Base-by-base conservation (phyloP, 2,113 vertebrate species). In the Pipa parva region DNA sequence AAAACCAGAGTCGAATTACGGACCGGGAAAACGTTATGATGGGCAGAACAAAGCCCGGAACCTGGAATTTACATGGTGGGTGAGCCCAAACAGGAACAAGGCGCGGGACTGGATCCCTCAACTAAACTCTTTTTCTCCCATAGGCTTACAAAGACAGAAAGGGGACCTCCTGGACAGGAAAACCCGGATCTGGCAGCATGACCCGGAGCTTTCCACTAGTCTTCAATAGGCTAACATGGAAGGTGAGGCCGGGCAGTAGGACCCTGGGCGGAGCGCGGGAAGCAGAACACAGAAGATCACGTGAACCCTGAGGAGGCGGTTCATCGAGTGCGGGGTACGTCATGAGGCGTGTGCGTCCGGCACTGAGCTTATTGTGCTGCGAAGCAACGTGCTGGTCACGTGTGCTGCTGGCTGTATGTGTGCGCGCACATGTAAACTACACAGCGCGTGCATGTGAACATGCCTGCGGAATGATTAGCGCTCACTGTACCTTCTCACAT, bases 181-280 rank as follows among this genome's bases (percentile, higher is more conserved):
- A 37, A 60, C 65, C 65, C 48, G 63, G 63, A 59, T 15, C 27
- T 70, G 57, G 48, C 22, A 7, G 13, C 5, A n/a, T 22, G 58
- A 48, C 25, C 58, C 26, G 66, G 66, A 61, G 24, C 33, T 59
- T 15, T 20, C 24, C 54, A 29, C 33, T 46, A 33, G 21, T 26
- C 25, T 59, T n/a, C 22, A 24, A 50, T 51, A 24, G 20, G 48
- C 46, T 45, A 24, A 22, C 25, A 45, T 13, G 25, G 15, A 45
- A 31, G 29, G 18, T 18, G 58, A 54, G 10, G 4, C 8, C 45
- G 49, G 57, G 66, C 66, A 61, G 45, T 68, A 68, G 60, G 65
- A 68, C 65, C 65, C 65, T 42, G 65, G 56, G 65, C 29, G 66
- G 66, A 54, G 66, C 57, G 31, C 66, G 66, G 66, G 58, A 70